Evolutionary conservation across 2,888 invertebrate genomes (phyloP).

Genomic region (Dryadula phaetusa): DNA sequence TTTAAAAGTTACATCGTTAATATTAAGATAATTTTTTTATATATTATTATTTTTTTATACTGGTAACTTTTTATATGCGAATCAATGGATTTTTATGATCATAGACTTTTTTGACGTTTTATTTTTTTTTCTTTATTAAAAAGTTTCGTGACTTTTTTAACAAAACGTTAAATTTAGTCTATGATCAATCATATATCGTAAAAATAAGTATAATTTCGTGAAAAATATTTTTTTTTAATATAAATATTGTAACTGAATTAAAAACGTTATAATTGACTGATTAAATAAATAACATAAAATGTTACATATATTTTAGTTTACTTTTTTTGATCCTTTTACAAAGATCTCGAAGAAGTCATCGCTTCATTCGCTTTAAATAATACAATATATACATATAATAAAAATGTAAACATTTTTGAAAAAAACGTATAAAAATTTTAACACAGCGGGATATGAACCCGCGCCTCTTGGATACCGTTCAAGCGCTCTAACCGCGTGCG

Average conservation of each 20-base stretch:
- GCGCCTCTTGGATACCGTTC: no score
- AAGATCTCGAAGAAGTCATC: no score
- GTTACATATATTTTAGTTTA: conserved; percentile 44
- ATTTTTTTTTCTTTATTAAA: not conserved
- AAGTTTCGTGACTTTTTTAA: not conserved
- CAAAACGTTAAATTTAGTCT: conserved; percentile 40
- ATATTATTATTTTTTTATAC: not conserved
- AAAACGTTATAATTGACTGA: conserved; percentile 47
- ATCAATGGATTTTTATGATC: not conserved
- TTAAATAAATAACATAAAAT: conserved; percentile 44
- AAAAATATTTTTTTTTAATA: not conserved
- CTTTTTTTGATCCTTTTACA: no score
- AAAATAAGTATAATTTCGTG: not conserved
- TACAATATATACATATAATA: no score
- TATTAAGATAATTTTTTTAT: conserved; percentile 1
- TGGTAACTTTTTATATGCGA: not conserved
- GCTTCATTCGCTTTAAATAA: no score
- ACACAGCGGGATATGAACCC: no score
- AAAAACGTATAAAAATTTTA: no score
- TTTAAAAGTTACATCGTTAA: not conserved
- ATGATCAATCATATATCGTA: conserved; percentile 41
- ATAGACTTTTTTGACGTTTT: conserved; percentile 13
- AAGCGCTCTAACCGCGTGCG: no score
- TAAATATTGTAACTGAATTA: not conserved
- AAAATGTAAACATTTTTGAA: no score